Evolutionary conservation across 2,888 invertebrate genomes (phyloP), one percentile per base, ranked within the genome.

Genomic region (Melanophora roralis): DNA sequence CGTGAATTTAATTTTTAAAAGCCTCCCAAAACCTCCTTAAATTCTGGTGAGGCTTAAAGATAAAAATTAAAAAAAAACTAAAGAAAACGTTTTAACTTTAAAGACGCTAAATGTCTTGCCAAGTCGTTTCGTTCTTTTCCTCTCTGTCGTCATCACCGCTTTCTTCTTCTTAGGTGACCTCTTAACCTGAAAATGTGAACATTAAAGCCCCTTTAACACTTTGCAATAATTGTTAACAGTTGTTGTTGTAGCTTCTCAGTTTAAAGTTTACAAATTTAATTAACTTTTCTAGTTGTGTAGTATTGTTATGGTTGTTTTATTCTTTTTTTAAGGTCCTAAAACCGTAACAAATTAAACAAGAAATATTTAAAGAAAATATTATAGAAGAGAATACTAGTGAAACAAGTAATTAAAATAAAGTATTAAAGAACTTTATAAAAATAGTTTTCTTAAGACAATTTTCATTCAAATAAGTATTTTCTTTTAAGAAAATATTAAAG

Each of bases 261-360:
- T 60, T 62, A 5, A 32, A 64, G n/a, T 34, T 45, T 53, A 62
- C 14, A 53, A 72, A 72, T 47, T 72, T 72, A 72, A 72, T 72
- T 73, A 73, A 73, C 55, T 64, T 64, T 64, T 62, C 36, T 23
- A n/a, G n/a, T n/a, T n/a, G n/a, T n/a, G n/a, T n/a, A n/a, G n/a
- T n/a, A n/a, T n/a, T n/a, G n/a, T n/a, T n/a, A n/a, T n/a, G 62
- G 23, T n/a, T 38, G 45, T 34, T 12, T 12, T 32, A 51, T 12
- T n/a, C 11, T 36, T 57, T 57, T 57, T 4, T 23, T 9, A 16
- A 34, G 40, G 9, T 43, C 43, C 53, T 40, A 45, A 55, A 73
- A 27, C 27, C 47, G 55, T 45, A 64, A 23, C 72, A 62, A 62
- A 62, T 53, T 32, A 40, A 73, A n/a, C n/a, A 72, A 19, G 7